Evolutionary conservation across 2,797 vertebrate species (phyloP).

Genomic region (Pipistrellus kuhlii): DNA sequence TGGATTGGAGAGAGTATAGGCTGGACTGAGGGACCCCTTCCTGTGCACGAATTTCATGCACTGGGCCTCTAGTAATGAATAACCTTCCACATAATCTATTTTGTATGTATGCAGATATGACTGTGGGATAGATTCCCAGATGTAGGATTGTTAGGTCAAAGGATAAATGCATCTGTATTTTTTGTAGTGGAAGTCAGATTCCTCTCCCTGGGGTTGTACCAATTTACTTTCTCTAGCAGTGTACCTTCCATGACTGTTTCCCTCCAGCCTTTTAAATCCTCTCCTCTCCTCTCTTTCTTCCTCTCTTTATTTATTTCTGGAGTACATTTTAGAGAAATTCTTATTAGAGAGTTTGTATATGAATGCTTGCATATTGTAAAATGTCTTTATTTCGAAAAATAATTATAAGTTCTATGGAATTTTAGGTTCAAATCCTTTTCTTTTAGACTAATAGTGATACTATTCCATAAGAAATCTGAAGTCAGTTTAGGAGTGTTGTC

Average conservation of each 20-base stretch:
- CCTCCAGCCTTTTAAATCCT: background rate
- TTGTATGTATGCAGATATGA: background rate
- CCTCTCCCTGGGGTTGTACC: background rate
- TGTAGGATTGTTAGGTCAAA: background rate
- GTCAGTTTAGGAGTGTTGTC: background rate
- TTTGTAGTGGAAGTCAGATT: background rate
- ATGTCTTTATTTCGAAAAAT: conserved; percentile 38
- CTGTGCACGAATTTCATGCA: no score
- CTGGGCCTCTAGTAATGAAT: no score
- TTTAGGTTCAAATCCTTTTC: background rate
- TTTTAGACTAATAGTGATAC: background rate
- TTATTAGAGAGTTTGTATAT: background rate
- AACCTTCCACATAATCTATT: background rate
- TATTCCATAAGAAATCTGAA: background rate
- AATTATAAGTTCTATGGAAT: background rate
- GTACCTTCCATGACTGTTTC: background rate
- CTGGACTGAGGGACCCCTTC: no score
- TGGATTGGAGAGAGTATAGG: no score
- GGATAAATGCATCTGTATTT: background rate
- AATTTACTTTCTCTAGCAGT: background rate
- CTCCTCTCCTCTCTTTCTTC: background rate
- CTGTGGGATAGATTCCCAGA: background rate
- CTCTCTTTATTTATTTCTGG: background rate
- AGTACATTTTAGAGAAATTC: background rate
- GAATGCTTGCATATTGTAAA: background rate